Base-by-base conservation (phyloP, 2,797 vertebrate genomes). In the Phylloscopus collybita region DNA sequence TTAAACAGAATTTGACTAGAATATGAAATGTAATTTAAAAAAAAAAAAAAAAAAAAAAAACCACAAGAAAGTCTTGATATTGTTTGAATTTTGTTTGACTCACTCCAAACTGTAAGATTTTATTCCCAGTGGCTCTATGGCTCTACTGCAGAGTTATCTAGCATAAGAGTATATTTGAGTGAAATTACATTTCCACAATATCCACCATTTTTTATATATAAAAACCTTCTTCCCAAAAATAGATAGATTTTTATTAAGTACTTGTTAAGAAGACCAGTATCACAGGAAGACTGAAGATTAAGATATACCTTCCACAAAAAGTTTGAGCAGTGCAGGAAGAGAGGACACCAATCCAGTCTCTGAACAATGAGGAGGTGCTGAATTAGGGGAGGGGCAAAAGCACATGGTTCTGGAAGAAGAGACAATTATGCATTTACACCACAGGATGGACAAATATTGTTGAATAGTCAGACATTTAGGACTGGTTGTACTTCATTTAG, bases 281-380 rank as follows among this genome's bases (percentile, higher is more conserved):
- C n/a, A 70, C 62, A 64, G 44, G 32, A 91, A 86, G 42, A n/a
- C 5, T 87, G 42, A 56, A 56, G 42, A 62, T 51, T 56, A 62
- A 59, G 26, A 64, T 16, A 61, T 47, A 29, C 32, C 20, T 50
- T 83, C 23, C 61, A 83, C 49, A 18, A 57, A 69, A 47, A 36
- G 13, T 45, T 30, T 56, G 44, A 92, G 51, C 36, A 49, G 26
- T 25, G 42, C 14, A 34, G 54, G 69, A 62, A 78, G 49, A 30
- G 5, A 60, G 49, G 29, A 65, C 45, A 50, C 6, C 0, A 0
- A 67, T 71, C 21, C 32, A 60, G 21, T 3, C 51, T 53, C 80
- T 32, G 57, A 80, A 60, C 60, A 70, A 75, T 1, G 16, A 80
- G 26, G 17, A 60, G 9, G 9, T 25, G 22, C 66, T 71, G 25